phyloP scores from a whole-genome alignment of 2,113 vertebrate genomes.

The Protobothrops flavoviridis region DNA sequence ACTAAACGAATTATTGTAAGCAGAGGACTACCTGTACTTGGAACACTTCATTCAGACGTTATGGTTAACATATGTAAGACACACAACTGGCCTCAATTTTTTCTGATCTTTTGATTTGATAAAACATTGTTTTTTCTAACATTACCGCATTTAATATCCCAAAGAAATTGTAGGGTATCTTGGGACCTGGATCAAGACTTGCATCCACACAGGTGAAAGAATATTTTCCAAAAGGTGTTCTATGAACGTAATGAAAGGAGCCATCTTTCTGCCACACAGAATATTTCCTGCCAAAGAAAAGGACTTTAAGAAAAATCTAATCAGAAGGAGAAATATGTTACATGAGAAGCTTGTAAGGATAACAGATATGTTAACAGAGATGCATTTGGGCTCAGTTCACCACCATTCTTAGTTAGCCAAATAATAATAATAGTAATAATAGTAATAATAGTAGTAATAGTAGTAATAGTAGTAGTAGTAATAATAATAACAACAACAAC shows the following conservation, averaged over 20 bases:
- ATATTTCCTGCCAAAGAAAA: conserved; percentile 82
- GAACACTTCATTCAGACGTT: background rate
- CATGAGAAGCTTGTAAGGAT: background rate
- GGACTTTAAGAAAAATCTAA: conserved; percentile 38
- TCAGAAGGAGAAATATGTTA: conserved; percentile 7
- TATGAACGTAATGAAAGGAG: conserved; percentile 90
- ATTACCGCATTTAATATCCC: conserved; percentile 90
- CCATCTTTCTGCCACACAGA: conserved; percentile 88
- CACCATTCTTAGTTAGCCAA: background rate
- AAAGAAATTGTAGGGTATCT: conserved; percentile 94
- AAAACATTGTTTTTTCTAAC: conserved; percentile 44
- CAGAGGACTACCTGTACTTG: background rate
- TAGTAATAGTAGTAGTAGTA: no score
- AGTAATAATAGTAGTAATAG: background rate
- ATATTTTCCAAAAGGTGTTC: conserved; percentile 91
- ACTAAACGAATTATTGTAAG: background rate
- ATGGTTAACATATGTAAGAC: background rate
- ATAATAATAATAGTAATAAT: background rate
- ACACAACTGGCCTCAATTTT: background rate
- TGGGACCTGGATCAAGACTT: conserved; percentile 88
- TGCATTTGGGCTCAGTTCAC: background rate
- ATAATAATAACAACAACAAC: no score
- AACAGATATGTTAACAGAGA: background rate
- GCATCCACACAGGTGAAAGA: conserved; percentile 95
- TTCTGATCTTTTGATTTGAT: background rate